Percentiles rank a stretch among this genome's conserved stretches.
Evolutionary conservation across 2,797 vertebrate genomes (phyloP).

Genomic region (Sebastes miniatus): DNA sequence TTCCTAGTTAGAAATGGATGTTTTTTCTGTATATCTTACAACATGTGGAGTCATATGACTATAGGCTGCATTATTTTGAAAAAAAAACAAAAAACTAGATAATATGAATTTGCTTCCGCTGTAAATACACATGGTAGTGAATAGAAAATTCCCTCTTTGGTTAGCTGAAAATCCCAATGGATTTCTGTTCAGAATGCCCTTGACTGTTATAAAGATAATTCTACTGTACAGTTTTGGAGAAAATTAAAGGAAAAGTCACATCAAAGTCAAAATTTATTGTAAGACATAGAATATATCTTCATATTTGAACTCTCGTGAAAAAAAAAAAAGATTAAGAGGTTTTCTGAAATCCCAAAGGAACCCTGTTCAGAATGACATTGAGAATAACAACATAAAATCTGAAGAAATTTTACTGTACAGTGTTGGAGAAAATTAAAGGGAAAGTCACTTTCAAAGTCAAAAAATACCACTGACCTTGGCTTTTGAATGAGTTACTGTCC

Average conservation of each 20-base stretch:
- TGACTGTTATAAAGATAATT: not conserved
- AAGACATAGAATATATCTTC: not conserved
- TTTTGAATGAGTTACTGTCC: not conserved
- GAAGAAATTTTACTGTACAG: not conserved
- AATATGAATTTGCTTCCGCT: not conserved
- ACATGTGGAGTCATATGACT: not conserved
- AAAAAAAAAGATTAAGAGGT: not conserved
- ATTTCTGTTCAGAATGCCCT: not conserved
- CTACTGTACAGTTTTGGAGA: not conserved
- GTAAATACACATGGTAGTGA: not conserved
- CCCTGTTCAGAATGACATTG: not conserved
- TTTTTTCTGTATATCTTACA: not conserved
- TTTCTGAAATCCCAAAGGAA: not conserved
- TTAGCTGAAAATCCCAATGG: not conserved
- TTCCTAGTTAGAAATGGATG: accelerated
- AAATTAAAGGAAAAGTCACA: not conserved
- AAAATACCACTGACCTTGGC: not conserved
- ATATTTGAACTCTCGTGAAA: not conserved
- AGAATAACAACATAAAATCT: too few relatives aligned
- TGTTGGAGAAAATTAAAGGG: not conserved
- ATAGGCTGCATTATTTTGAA: not conserved
- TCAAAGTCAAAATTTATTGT: not conserved
- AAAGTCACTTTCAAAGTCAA: not conserved
- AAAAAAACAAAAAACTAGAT: not conserved
- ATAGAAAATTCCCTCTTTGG: not conserved